These are phyloP conservation scores for Saccostrea echinata DNA, from an alignment of 1,140 invertebrate species.

Conservation along the genomic window DNA sequence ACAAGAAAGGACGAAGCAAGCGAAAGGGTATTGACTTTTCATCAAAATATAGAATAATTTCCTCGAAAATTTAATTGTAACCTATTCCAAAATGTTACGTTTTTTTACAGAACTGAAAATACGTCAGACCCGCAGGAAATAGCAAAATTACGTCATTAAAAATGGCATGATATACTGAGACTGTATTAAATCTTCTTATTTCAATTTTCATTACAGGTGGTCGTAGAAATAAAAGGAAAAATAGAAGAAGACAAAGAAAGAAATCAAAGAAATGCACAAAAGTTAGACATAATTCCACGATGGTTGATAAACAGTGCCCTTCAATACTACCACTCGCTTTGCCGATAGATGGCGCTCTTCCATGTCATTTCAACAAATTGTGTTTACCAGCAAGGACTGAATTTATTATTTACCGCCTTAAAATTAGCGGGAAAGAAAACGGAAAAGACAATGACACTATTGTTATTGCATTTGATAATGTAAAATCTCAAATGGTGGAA, in stretches of 20 bases:
- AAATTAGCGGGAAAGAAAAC: neutral
- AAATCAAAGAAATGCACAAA: neutral
- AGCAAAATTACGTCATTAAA: no score
- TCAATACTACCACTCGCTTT: neutral
- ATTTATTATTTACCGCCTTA: conserved; percentile 17
- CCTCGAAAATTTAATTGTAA: no score
- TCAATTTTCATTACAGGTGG: neutral
- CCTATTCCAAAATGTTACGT: no score
- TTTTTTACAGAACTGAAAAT: no score
- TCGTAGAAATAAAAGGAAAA: conserved; percentile 31
- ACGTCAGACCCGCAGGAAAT: no score
- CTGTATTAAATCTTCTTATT: no score
- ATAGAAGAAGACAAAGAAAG: conserved; percentile 29
- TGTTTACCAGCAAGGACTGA: conserved; percentile 35
- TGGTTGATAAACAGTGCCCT: neutral
- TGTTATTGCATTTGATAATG: conserved; percentile 36
- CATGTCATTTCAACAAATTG: conserved; percentile 12
- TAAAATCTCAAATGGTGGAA: neutral
- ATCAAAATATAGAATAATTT: no score
- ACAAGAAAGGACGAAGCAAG: conserved; percentile 7
- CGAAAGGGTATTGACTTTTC: neutral
- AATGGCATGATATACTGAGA: no score
- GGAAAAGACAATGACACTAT: neutral
- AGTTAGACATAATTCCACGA: neutral
- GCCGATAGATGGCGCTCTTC: neutral